Conservation (phyloP, 2,113 vertebrate species). For the Nematolebias whitei region DNA sequence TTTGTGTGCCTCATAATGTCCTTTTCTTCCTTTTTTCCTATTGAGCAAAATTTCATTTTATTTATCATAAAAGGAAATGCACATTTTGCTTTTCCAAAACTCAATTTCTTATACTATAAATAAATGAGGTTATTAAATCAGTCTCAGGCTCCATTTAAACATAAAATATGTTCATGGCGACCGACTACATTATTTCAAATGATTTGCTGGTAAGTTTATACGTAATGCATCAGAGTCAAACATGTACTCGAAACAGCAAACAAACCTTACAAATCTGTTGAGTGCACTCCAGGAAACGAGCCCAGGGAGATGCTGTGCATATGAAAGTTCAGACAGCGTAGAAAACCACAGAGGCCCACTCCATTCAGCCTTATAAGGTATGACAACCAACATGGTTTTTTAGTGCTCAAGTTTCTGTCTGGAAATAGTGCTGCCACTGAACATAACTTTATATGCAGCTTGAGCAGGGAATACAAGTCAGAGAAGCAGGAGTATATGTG, state of each 20-base stretch:
- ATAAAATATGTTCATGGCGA: not conserved
- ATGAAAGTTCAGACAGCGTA: conserved; percentile 30
- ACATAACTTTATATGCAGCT: conserved; percentile 35
- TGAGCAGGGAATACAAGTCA: conserved; percentile 21
- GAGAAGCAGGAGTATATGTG: conserved; percentile 12
- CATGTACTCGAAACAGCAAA: conserved; percentile 34
- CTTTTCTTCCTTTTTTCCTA: too few relatives aligned
- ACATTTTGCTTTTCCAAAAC: not conserved
- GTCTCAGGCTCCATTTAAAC: not conserved
- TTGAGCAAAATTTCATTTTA: not conserved
- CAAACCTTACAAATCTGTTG: conserved; percentile 31
- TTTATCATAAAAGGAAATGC: not conserved
- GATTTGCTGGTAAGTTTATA: conserved; percentile 9
- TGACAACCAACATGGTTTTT: conserved; percentile 38
- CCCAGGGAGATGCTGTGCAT: conserved; percentile 37
- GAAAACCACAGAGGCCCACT: conserved; percentile 19
- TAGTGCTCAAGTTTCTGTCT: conserved; percentile 6
- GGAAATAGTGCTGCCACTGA: conserved; percentile 35
- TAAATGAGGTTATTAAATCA: not conserved
- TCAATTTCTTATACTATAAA: not conserved
- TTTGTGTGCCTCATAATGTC: too few relatives aligned
- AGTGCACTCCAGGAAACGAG: conserved; percentile 41
- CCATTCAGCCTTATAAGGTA: conserved; percentile 20
- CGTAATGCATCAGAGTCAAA: conserved; percentile 16
- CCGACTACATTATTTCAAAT: not conserved